These are phyloP conservation scores for Chlorops oryzae DNA, from an alignment of 1,140 invertebrate genomes.

Conservation along the genomic window DNA sequence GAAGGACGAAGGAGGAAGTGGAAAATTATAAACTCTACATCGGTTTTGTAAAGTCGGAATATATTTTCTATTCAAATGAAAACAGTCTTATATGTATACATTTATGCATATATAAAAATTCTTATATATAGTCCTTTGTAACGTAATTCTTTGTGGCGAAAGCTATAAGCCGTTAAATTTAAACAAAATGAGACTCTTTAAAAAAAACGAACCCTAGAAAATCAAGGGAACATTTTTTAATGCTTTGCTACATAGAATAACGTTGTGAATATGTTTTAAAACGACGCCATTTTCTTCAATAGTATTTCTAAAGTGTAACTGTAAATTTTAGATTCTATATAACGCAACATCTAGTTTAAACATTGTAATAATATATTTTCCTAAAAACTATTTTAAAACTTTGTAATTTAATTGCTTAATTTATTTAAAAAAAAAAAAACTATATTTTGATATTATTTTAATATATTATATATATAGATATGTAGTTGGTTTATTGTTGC, in stretches of 20 bases:
- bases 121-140: slow-evolving; percentile 23
- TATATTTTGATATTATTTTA: slow-evolving; percentile 1
- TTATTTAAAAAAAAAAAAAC: slow-evolving; percentile 1
- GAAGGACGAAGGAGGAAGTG: not conserved
- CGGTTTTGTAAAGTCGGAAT: too few relatives aligned
- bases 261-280: slow-evolving; percentile 29
- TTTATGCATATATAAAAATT: not conserved
- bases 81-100: not conserved
- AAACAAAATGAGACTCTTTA: too few relatives aligned
- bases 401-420: slow-evolving; percentile 3
- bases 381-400: not conserved
- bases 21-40: too few relatives aligned
- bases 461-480: too few relatives aligned
- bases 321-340: too few relatives aligned
- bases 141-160: slow-evolving; percentile 37
- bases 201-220: too few relatives aligned
- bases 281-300: slow-evolving; percentile 4
- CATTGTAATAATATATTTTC: not conserved
- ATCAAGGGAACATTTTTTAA: too few relatives aligned
- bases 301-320: too few relatives aligned
- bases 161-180: too few relatives aligned
- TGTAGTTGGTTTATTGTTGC: slow-evolving; percentile 46
- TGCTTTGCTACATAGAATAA: slow-evolving; percentile 32
- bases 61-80: too few relatives aligned
- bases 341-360: not conserved